These are phyloP conservation scores for Myotis lucifugus DNA, from an alignment of 2,113 vertebrate genomes.

Conservation along the genomic window DNA sequence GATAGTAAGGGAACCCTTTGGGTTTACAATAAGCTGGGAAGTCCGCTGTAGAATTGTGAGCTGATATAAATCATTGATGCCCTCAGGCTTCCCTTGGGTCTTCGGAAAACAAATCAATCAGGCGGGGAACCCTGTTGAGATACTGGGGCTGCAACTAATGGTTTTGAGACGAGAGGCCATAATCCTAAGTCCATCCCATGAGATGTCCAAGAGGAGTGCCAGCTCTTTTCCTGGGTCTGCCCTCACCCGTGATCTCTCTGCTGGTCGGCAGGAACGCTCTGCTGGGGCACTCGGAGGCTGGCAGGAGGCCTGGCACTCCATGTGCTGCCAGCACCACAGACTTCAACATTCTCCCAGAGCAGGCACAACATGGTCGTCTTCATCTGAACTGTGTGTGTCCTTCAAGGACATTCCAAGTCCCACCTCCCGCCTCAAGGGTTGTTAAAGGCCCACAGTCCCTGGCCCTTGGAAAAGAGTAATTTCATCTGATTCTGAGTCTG, in stretches of 20 bases:
- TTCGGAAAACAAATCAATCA: slow-evolving; percentile 49
- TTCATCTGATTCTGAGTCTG: not conserved
- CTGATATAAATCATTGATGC: not conserved
- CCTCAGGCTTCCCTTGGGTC: not conserved
- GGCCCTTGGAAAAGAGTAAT: not conserved
- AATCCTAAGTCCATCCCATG: slow-evolving; percentile 7
- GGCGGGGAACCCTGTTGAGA: slow-evolving; percentile 20
- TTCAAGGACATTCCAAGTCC: not conserved
- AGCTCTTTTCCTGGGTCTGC: not conserved
- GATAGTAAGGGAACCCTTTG: slow-evolving; percentile 36
- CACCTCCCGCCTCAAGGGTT: not conserved
- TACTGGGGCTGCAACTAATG: slow-evolving; percentile 35
- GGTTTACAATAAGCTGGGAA: slow-evolving; percentile 45
- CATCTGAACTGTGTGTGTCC: not conserved
- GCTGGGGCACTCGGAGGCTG: not conserved
- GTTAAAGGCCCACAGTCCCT: not conserved
- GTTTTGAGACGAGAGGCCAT: not conserved
- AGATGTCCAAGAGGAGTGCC: not conserved
- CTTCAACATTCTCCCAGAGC: not conserved
- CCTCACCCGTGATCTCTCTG: not conserved
- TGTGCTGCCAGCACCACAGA: not conserved
- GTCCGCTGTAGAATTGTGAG: fast-evolving
- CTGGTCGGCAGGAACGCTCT: not conserved
- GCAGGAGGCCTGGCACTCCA: not conserved
- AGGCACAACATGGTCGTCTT: not conserved